Base-by-base conservation (phyloP, 2,888 invertebrate genomes). In the Idaea aversata region DNA sequence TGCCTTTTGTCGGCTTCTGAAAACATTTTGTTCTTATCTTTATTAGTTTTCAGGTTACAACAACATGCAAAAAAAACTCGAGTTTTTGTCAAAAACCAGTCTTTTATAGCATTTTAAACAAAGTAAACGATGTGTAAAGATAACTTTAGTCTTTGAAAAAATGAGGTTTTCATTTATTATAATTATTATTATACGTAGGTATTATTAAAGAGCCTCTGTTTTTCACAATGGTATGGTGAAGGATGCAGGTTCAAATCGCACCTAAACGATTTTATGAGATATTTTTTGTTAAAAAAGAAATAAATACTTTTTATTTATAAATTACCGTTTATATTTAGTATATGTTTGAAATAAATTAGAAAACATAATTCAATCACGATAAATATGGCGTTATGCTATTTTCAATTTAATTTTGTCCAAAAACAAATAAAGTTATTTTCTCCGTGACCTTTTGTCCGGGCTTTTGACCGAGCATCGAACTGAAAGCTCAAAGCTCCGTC, bases 401-500 rank as follows among this genome's bases (percentile, higher is more conserved):
- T 71, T 71, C 77, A 78, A 80, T 78, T 79, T 79, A 73, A 74
- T 73, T 81, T 75, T 63, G 72, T 65, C 69, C 63, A 71, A 64
- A 77, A 77, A 25, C 25, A 75, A 78, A 78, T 75, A 79, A 73
- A 72, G 72, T 88, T 88, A 84, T 88, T 88, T 87, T 80, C 67
- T 76, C 75, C 68, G 71, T 82, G 91, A 90, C 92, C 91, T 91
- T 90, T 91, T 76, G 90, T 76, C 89, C 87, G 89, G 88, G 85
- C 79, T 82, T 87, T 84, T 86, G 88, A 87, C 88, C 88, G 85
- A 78, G 76, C 84, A 81, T 77, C 85, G 84, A 85, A 85, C 85
- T 74, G 77, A 77, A 80, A 73, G 76, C 78, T 47, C 47, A 47
- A 47, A 47, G 36, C 47, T 47, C 64, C 77, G 91, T 92, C 92